phyloP scores from a whole-genome alignment of 2,797 vertebrate species.

The Carcharodon carcharias region DNA sequence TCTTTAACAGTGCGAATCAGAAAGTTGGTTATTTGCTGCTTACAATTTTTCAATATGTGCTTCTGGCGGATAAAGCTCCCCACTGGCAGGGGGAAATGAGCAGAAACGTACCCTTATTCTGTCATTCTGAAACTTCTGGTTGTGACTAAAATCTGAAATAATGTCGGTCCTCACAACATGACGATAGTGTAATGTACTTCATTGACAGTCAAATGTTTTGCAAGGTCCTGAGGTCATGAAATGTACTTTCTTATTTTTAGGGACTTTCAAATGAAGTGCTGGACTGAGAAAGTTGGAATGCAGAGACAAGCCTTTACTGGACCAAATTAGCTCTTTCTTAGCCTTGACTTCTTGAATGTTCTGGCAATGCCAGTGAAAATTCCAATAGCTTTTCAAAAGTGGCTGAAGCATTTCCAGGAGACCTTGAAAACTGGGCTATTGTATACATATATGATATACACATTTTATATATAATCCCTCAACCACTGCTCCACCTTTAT shows the following conservation, averaged over 20 bases:
- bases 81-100: background rate
- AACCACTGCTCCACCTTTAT: background rate
- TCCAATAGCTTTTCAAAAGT: background rate
- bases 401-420: background rate
- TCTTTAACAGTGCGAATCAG: background rate
- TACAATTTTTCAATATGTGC: background rate
- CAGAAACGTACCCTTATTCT: background rate
- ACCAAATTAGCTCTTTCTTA: background rate
- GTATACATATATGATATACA: background rate
- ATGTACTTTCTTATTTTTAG: background rate
- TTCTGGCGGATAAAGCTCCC: background rate
- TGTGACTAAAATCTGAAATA: background rate
- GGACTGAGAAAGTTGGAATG: background rate
- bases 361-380: background rate
- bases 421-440: background rate
- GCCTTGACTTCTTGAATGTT: background rate
- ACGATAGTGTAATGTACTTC: background rate
- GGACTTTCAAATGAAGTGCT: background rate
- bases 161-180: background rate
- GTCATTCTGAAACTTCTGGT: background rate
- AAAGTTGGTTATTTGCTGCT: background rate
- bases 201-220: background rate
- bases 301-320: background rate
- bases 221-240: background rate
- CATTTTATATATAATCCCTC: background rate